phyloP scores from a whole-genome alignment of 2,797 vertebrate genomes.

The Pipistrellus pygmaeus region DNA sequence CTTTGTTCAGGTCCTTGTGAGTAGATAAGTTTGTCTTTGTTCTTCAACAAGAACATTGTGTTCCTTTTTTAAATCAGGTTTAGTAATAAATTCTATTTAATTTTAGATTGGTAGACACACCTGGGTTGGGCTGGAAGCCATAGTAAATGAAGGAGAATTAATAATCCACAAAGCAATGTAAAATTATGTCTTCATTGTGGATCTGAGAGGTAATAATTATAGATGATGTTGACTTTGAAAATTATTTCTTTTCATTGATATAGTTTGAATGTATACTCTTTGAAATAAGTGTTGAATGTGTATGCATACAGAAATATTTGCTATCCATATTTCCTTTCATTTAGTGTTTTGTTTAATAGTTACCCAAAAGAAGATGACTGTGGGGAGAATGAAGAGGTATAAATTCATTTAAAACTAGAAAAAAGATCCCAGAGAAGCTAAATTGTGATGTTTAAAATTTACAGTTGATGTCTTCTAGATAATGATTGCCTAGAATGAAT shows the following conservation, averaged over 20 bases:
- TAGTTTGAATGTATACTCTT: background rate
- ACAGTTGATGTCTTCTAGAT: background rate
- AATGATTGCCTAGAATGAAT: background rate
- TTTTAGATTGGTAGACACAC: background rate
- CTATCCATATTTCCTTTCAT: background rate
- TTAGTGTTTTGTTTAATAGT: background rate
- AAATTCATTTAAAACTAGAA: background rate
- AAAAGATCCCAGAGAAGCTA: background rate
- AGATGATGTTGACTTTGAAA: background rate
- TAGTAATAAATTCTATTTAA: background rate
- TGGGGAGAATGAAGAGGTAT: background rate
- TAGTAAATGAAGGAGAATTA: background rate
- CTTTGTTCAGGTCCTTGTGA: background rate
- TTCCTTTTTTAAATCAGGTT: background rate
- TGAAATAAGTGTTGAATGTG: background rate
- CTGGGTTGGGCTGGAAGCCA: background rate
- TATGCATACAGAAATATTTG: background rate
- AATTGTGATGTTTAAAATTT: background rate
- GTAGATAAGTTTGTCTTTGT: background rate
- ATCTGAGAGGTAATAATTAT: background rate
- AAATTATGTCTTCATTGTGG: background rate
- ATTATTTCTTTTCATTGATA: background rate
- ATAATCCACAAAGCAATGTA: background rate
- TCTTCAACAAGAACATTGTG: background rate
- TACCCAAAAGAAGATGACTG: background rate